Evolutionary conservation across 2,888 invertebrate genomes (phyloP).

Genomic region (Acleris sparsana): DNA sequence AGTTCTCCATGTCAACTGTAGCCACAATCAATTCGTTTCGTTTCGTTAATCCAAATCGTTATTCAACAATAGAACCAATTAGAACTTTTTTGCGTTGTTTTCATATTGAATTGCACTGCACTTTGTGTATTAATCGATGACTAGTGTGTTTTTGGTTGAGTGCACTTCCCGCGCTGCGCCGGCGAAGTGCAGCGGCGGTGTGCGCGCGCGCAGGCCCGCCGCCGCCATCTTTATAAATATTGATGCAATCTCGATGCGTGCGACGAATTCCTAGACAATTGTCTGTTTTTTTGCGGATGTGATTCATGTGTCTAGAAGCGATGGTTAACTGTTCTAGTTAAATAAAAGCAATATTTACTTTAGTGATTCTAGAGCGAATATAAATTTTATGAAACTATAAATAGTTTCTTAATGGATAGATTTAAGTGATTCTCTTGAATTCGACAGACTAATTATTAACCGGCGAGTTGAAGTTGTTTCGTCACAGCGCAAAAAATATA

Average conservation of each 20-base stretch:
- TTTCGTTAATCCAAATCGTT: slow-evolving; percentile 41
- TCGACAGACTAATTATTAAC: no score
- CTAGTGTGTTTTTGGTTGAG: slow-evolving; percentile 4
- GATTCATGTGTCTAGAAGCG: not conserved
- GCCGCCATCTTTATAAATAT: slow-evolving; percentile 75
- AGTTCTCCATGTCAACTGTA: slow-evolving; percentile 63
- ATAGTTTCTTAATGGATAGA: no score
- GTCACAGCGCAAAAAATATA: no score
- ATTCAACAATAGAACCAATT: slow-evolving; percentile 30
- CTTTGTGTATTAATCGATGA: slow-evolving; percentile 5
- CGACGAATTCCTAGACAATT: slow-evolving; percentile 52
- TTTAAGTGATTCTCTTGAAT: no score
- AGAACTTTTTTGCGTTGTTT: not conserved
- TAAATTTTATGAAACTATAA: no score
- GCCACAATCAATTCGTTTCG: slow-evolving; percentile 37
- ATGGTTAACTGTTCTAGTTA: slow-evolving; percentile 20
- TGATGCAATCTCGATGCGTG: slow-evolving; percentile 74
- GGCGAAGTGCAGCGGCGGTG: slow-evolving; percentile 67
- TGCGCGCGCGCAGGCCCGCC: slow-evolving; percentile 59
- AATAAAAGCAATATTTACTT: not conserved
- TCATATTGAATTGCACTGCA: slow-evolving; percentile 7
- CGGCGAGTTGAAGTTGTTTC: no score
- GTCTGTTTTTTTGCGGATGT: not conserved
- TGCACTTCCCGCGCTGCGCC: slow-evolving; percentile 65
- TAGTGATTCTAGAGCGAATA: no score